Evolutionary conservation across 2,888 invertebrate species (phyloP).

Genomic region (Stenurella melanura): DNA sequence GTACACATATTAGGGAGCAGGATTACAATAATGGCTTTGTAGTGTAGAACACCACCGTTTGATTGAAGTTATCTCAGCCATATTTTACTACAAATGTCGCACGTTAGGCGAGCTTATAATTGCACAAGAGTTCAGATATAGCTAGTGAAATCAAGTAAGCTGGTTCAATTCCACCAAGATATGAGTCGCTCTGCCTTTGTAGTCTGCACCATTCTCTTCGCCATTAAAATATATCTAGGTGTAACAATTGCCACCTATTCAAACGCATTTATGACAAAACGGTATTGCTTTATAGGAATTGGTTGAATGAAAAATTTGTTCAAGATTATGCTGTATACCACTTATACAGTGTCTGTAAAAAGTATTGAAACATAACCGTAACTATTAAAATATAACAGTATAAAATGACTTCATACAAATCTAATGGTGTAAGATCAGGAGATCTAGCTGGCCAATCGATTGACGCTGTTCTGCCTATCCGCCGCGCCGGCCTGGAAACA

Average conservation of each 20-base stretch:
- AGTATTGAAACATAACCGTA: too few species aligned
- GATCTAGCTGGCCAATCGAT: too few species aligned
- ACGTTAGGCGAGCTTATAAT: constrained; percentile 60
- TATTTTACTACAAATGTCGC: constrained; percentile 53
- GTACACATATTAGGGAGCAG: constrained; percentile 65
- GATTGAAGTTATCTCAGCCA: constrained; percentile 70
- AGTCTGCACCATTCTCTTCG: neutral
- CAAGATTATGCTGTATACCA: too few species aligned
- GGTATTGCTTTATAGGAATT: too few species aligned
- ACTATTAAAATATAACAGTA: too few species aligned
- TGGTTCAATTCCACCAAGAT: constrained; percentile 31
- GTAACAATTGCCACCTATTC: neutral
- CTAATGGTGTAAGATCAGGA: too few species aligned
- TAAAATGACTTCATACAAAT: too few species aligned
- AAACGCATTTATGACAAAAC: too few species aligned
- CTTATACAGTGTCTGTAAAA: too few species aligned
- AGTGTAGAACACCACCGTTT: constrained; percentile 64
- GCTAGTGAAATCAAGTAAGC: constrained; percentile 32
- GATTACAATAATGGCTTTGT: constrained; percentile 67
- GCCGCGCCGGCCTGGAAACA: too few species aligned
- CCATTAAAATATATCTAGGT: neutral
- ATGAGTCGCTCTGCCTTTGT: neutral
- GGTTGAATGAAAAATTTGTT: too few species aligned
- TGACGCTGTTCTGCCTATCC: too few species aligned
- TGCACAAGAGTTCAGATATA: constrained; percentile 47